Conservation (phyloP, 2,797 vertebrate species). For the Acrossocheilus wenchowensis region DNA sequence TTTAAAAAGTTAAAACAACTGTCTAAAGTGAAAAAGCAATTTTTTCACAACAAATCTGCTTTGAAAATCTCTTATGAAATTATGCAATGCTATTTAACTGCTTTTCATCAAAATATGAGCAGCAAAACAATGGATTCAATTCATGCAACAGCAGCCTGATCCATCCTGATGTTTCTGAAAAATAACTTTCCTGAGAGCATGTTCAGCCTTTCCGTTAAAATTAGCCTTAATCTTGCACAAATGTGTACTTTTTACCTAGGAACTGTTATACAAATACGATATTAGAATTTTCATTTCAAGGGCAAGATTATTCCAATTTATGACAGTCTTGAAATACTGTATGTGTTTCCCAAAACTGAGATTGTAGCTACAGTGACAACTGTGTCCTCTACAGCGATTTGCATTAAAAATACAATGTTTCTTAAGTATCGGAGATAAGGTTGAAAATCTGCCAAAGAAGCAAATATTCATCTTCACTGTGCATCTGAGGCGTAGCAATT, state of each 20-base stretch:
- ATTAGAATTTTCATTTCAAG: neutral
- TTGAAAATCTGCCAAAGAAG: conserved; percentile 32
- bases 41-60: neutral
- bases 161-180: neutral
- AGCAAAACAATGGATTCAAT: neutral
- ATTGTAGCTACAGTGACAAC: neutral
- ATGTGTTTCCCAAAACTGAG: neutral
- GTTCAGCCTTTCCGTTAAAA: neutral
- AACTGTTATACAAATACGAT: neutral
- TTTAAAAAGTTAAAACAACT: neutral
- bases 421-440: neutral
- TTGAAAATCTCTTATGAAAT: neutral
- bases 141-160: neutral
- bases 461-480: conserved; percentile 28
- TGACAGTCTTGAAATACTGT: neutral
- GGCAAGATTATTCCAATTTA: neutral
- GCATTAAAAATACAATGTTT: conserved; percentile 3
- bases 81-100: neutral
- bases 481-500: conserved; percentile 5
- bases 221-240: neutral
- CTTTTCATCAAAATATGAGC: neutral
- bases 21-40: neutral
- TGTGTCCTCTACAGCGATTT: neutral
- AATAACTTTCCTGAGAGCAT: neutral
- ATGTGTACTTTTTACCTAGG: neutral